phyloP scores from a whole-genome alignment of 2,113 vertebrate genomes.

The Prunella himalayana region DNA sequence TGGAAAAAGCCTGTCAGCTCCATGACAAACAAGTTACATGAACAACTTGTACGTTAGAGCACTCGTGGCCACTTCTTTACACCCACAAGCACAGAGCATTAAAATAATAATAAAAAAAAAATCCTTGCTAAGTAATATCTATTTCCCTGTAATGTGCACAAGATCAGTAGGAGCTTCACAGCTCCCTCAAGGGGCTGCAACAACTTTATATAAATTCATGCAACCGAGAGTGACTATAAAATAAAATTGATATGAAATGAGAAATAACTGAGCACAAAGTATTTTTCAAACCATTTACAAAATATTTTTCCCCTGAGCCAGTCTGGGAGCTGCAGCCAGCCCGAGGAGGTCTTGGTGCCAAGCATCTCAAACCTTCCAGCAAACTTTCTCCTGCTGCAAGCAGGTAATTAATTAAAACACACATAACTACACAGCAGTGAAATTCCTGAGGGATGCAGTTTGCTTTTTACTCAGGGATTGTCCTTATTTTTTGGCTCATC shows the following conservation, averaged over 20 bases:
- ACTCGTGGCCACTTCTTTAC: background rate
- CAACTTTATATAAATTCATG: background rate
- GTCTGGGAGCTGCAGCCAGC: accelerated
- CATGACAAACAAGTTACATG: background rate
- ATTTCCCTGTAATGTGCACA: background rate
- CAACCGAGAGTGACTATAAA: accelerated
- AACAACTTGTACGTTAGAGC: background rate
- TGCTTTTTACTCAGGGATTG: background rate
- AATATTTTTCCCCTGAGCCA: background rate
- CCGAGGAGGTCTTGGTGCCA: background rate
- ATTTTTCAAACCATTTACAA: background rate
- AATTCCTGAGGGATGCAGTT: background rate
- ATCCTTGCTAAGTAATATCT: background rate
- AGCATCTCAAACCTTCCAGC: background rate
- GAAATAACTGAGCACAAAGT: background rate
- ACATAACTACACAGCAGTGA: background rate
- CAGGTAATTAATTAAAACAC: background rate
- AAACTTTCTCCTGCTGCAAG: background rate
- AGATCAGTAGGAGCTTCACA: background rate
- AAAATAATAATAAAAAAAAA: background rate
- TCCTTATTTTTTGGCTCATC: background rate
- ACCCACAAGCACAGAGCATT: background rate
- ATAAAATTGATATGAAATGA: background rate
- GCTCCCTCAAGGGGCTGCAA: constrained; percentile 54
- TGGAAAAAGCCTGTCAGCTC: background rate